Evolutionary conservation across 2,113 vertebrate genomes (phyloP), one percentile per base, ranked within the genome.

Genomic region (Zosterops pallidus): DNA sequence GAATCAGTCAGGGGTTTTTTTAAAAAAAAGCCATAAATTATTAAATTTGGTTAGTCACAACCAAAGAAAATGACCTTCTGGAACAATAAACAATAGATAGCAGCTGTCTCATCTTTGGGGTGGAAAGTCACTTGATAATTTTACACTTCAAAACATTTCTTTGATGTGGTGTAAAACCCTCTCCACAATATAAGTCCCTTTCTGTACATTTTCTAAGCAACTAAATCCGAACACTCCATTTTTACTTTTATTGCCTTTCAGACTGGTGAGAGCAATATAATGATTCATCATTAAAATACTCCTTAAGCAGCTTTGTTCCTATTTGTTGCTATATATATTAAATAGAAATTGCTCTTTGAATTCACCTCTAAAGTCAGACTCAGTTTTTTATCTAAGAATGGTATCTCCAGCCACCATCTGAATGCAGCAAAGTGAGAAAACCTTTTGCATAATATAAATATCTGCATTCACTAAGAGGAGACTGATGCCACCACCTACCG

Each of bases 211-310:
- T 88, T 76, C 83, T 62, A 60, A 74, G 82, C 7, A 8, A 90
- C 78, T 90, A 94, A 93, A 97, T 79, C 87, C 76, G 47, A 62
- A 59, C 47, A 81, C 65, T 94, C 82, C 86, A 91, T 96, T 95
- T 95, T 93, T 76, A 74, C 91, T 95, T 92, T 53, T 56, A 93
- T 89, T 92, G 92, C 91, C 83, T 95, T 95, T 79, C 93, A 92
- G 65, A 23, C 70, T 89, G 70, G 91, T 56, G 67, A 95, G 80
- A 94, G 72, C 80, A 76, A 86, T 92, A 90, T 89, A 95, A 96
- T 90, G 86, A 96, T 95, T 95, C 95, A 96, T 92, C 90, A 94
- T 91, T 88, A 95, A 87, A 92, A 88, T 75, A 94, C 87, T 94
- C 86, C 76, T 92, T 93, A 91, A 95, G 86, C 75, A 89, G 95